These are phyloP conservation scores for Drosophila longiperda DNA, from an alignment of 2,888 invertebrate species.

Conservation along the genomic window DNA sequence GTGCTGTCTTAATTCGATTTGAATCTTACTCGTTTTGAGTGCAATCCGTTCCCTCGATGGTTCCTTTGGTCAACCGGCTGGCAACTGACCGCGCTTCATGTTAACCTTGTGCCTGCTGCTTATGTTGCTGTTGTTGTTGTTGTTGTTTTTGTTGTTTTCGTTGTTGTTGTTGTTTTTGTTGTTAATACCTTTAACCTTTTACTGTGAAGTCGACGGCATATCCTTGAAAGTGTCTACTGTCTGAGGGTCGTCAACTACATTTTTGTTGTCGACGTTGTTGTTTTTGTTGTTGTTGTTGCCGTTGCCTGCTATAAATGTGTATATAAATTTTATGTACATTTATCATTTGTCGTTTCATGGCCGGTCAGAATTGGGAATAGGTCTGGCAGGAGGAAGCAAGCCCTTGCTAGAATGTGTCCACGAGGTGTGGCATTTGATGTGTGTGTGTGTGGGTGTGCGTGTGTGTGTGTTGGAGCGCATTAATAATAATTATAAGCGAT, in stretches of 20 bases:
- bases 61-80: conserved; percentile 39
- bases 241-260: conserved; percentile 78
- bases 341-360: conserved; percentile 47
- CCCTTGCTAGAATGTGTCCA: not conserved
- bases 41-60: conserved; percentile 3
- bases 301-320: conserved; percentile 19
- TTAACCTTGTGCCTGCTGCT: conserved; percentile 63
- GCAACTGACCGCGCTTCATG: conserved; percentile 55
- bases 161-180: conserved; percentile 13
- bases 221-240: conserved; percentile 79
- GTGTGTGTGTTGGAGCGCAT: conserved; percentile 30
- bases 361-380: conserved; percentile 36
- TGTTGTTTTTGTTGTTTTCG: conserved; percentile 15
- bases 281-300: not conserved
- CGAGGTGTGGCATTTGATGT: conserved; percentile 47
- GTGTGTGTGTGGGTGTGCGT: conserved; percentile 3
- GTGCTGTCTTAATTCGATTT: not conserved
- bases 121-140: conserved; percentile 34
- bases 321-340: conserved; percentile 23
- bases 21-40: not conserved
- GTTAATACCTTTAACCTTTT: conserved; percentile 78
- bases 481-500: conserved; percentile 57
- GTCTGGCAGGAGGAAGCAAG: conserved; percentile 28
- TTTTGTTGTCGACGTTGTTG: conserved; percentile 38
- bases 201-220: conserved; percentile 48